These are phyloP conservation scores for Brachystomella parvula DNA, from an alignment of 1,140 invertebrate genomes.

Conservation along the genomic window DNA sequence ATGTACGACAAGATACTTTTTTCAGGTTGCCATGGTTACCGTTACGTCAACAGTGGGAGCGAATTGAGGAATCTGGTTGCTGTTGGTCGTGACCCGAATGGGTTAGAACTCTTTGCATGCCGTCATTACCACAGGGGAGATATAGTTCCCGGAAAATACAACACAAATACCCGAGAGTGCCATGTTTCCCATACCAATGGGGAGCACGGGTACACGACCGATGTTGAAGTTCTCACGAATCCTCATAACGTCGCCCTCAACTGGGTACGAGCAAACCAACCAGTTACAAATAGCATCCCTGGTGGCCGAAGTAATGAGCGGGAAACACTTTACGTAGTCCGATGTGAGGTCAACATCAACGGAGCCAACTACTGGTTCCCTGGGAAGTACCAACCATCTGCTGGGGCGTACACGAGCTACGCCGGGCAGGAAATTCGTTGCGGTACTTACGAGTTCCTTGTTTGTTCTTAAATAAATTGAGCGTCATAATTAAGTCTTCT, in stretches of 20 bases:
- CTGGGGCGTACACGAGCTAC: constrained; percentile 25
- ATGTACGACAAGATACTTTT: too few relatives aligned
- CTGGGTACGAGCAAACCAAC: constrained; percentile 6
- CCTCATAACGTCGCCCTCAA: constrained; percentile 17
- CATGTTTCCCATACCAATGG: constrained; percentile 23
- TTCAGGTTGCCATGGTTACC: constrained; percentile 27
- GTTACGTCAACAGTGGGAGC: constrained; percentile 25
- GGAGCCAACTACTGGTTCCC: constrained; percentile 15
- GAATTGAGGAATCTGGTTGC: constrained; percentile 12
- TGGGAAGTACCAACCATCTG: constrained; percentile 28
- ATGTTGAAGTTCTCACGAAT: constrained; percentile 30
- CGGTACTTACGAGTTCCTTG: constrained; percentile 15
- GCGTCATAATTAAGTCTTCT: background rate
- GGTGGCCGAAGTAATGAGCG: constrained; percentile 30
- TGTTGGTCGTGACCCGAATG: constrained; percentile 21
- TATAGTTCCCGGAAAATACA: constrained; percentile 33
- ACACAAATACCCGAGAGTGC: constrained; percentile 18
- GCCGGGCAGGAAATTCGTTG: constrained; percentile 22
- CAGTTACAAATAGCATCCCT: constrained; percentile 24
- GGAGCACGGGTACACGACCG: constrained; percentile 17
- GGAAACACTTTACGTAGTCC: constrained; percentile 29
- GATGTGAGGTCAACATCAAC: too few relatives aligned
- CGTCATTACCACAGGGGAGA: constrained; percentile 30
- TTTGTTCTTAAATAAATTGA: constrained; percentile 12
- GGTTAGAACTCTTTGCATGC: constrained; percentile 22